phyloP scores from a whole-genome alignment of 2,888 invertebrate species.

The Eupithecia subumbrata region DNA sequence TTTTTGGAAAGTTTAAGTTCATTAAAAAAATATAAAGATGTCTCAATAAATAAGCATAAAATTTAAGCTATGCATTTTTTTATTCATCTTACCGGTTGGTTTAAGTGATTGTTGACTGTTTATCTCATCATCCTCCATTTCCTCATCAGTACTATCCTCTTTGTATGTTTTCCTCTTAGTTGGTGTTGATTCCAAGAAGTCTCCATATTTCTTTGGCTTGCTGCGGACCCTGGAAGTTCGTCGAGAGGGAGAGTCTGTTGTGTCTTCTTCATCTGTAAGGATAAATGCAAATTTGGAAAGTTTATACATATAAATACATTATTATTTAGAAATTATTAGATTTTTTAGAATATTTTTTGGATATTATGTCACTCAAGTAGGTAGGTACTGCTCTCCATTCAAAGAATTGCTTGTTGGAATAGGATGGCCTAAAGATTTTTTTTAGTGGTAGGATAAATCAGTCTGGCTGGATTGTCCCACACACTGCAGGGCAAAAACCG shows the following conservation, averaged over 20 bases:
- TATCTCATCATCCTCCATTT: conserved; percentile 46
- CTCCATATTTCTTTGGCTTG: conserved; percentile 73
- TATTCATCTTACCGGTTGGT: conserved; percentile 31
- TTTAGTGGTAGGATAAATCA: too few relatives aligned
- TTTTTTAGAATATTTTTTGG: neutral
- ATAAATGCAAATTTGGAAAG: neutral
- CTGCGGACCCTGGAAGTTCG: conserved; percentile 63
- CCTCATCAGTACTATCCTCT: conserved; percentile 61
- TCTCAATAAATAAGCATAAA: too few relatives aligned
- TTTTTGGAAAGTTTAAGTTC: too few relatives aligned
- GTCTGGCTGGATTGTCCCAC: too few relatives aligned
- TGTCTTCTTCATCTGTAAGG: conserved; percentile 29
- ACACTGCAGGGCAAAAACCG: too few relatives aligned
- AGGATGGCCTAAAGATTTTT: neutral
- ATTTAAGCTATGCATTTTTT: too few relatives aligned
- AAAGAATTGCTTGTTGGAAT: neutral
- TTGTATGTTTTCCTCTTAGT: conserved; percentile 52
- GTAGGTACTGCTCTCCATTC: neutral
- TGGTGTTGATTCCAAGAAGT: conserved; percentile 62
- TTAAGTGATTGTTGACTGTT: conserved; percentile 61
- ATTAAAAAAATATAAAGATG: too few relatives aligned
- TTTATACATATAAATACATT: neutral
- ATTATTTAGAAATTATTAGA: too few relatives aligned
- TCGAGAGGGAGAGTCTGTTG: conserved; percentile 57
- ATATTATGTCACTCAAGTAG: neutral